These are phyloP conservation scores for Nomada ferruginata DNA, from an alignment of 2,888 invertebrate genomes.

Conservation along the genomic window DNA sequence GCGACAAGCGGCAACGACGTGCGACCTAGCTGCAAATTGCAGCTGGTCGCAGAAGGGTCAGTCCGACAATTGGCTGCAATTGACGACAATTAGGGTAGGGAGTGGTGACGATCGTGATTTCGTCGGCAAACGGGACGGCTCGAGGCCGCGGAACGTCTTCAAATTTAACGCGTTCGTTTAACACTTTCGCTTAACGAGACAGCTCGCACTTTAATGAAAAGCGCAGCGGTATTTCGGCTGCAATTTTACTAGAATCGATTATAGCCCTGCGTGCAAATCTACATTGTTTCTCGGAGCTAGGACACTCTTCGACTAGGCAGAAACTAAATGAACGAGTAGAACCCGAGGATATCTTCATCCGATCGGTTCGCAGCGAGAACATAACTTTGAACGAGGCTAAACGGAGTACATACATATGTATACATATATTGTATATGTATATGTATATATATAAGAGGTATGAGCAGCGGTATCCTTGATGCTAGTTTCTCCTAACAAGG, in stretches of 20 bases:
- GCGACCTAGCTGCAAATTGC: constrained; percentile 58
- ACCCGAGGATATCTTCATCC: constrained; percentile 41
- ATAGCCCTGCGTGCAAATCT: not conserved
- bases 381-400: constrained; percentile 21
- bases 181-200: constrained; percentile 51
- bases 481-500: constrained; percentile 73
- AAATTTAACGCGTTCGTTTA: constrained; percentile 31
- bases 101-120: constrained; percentile 76
- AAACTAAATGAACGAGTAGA: not conserved
- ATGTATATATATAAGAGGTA: constrained; percentile 30
- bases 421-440: not conserved
- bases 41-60: constrained; percentile 45
- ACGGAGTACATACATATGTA: not conserved
- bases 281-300: not conserved
- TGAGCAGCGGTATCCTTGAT: constrained; percentile 69
- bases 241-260: constrained; percentile 16
- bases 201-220: constrained; percentile 24
- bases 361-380: constrained; percentile 27
- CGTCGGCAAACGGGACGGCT: constrained; percentile 44
- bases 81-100: constrained; percentile 80
- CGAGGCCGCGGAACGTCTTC: constrained; percentile 16
- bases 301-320: not conserved
- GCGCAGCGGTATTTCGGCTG: constrained; percentile 6
- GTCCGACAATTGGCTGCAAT: constrained; percentile 69
- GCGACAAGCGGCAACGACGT: constrained; percentile 44